Base-by-base conservation (phyloP, 2,888 invertebrate genomes). In the Apantesis nais region DNA sequence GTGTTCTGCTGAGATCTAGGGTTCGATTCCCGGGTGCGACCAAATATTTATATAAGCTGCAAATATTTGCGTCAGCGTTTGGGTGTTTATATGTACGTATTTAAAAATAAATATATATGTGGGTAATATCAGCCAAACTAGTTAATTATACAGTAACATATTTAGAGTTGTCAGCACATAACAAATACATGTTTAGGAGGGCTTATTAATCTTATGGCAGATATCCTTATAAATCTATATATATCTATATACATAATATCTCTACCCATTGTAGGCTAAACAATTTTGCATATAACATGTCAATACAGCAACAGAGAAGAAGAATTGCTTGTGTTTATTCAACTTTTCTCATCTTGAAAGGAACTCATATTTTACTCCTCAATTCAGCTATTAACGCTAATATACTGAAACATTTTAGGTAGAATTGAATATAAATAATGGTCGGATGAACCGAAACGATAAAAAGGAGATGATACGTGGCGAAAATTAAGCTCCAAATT, bases 401-500 rank as follows among this genome's bases (percentile, higher is more conserved):
- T 29, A 58, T 29, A 16, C 7, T 58, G 29, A 29, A 55, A 55
- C 25, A 25, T 3, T 29, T 58, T 14, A 29, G 58, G 58, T 29
- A 4, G 16, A 58, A 58, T 29, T 5, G 29, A 58, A 55, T n/a
- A 72, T 66, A 71, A 79, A 74, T 77, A 78, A 73, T 73, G 75
- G 75, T 70, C 62, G 74, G 11, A 60, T 39, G 55, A 58, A 61
- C 41, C 31, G 44, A 62, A 62, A 29, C 60, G 63, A 79, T 70
- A 69, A 81, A 82, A 72, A 61, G 61, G 66, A 79, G 77, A 78
- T 78, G 78, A 78, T 66, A 79, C 77, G 79, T 73, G 73, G 78
- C 81, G 82, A 80, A 84, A 84, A 80, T 76, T 77, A 80, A 80
- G 76, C 80, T 66, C 44, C 64, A 71, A 72, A 80, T 79, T 77